A percentile compares a stretch with the other conserved stretches of the same genome.
phyloP scores from a whole-genome alignment of 2,888 invertebrate species.

The Pheosia gnoma region DNA sequence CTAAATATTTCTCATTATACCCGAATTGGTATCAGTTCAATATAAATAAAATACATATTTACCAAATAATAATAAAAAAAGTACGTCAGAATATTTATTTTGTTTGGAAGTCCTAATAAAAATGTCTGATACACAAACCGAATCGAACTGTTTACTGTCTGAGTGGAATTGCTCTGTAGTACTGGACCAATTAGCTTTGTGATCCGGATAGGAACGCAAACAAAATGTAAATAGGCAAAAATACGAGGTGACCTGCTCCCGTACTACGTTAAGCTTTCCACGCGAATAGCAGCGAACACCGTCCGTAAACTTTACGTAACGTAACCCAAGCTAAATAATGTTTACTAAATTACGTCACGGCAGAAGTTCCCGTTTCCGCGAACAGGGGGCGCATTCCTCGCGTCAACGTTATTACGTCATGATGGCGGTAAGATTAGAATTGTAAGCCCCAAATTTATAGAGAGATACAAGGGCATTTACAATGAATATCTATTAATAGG shows the following conservation, averaged over 20 bases:
- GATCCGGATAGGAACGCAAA: neutral
- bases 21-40: too few relatives aligned
- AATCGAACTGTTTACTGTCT: neutral
- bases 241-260: neutral
- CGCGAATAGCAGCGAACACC: neutral
- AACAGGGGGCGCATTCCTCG: conserved; percentile 5
- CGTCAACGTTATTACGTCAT: conserved; percentile 32
- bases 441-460: conserved; percentile 10
- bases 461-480: too few relatives aligned
- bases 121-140: neutral
- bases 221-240: neutral
- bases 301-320: conserved; percentile 40
- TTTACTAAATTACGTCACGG: conserved; percentile 46
- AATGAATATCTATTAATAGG: too few relatives aligned
- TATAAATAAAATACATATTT: too few relatives aligned
- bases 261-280: neutral
- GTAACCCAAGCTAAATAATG: conserved; percentile 48
- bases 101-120: neutral
- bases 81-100: too few relatives aligned
- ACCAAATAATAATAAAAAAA: too few relatives aligned
- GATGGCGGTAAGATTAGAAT: conserved; percentile 31
- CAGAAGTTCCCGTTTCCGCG: conserved; percentile 2
- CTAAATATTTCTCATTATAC: too few relatives aligned
- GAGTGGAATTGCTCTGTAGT: neutral
- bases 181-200: neutral